Base-by-base conservation (phyloP, 92 coral and sea anemone species). In the Plumapathes pennacea region DNA sequence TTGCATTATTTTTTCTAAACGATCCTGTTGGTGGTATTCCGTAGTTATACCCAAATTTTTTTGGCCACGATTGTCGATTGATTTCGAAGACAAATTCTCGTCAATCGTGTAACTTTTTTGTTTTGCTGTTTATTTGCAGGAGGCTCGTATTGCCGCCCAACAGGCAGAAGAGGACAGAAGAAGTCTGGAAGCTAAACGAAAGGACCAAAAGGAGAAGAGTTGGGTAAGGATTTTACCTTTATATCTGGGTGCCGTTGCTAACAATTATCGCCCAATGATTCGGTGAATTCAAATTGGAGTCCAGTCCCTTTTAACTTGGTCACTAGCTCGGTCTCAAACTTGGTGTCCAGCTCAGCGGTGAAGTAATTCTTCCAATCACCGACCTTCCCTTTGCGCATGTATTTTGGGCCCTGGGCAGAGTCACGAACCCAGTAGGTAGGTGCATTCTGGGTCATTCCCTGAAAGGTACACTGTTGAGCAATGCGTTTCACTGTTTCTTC, bases 101-200 rank as follows among this genome's bases (percentile, higher is more conserved):
- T 7, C 34, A 32, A 1, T 4, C 8, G n/a, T 54, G 23, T 15
- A 10, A 25, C 23, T 22, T 27, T n/a, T 31, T 12, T 41, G 7
- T 32, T 46, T 46, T n/a, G n/a, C n/a, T n/a, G n/a, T n/a, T n/a
- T n/a, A n/a, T n/a, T n/a, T 36, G 13, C 66, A 88, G 96, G 96
- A 88, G 64, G 96, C 96, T 32, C 25, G 88, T 41, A 49, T 63
- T 46, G 88, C 88, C 7, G 90, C 88, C 4, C 48, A 56, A 54
- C 86, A 77, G 53, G 92, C 78, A 20, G 94, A 67, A 54, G 84
- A 80, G 45, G 87, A 84, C 49, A 41, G 77, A 38, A 40, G 71
- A 42, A 36, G 51, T 38, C 48, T 45, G 42, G 78, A 51, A 39
- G 78, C 61, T 50, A 65, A 62, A 50, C 47, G 65, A 23, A 70